Evolutionary conservation across 2,888 invertebrate genomes (phyloP).

Genomic region (Eupithecia pulchellata): DNA sequence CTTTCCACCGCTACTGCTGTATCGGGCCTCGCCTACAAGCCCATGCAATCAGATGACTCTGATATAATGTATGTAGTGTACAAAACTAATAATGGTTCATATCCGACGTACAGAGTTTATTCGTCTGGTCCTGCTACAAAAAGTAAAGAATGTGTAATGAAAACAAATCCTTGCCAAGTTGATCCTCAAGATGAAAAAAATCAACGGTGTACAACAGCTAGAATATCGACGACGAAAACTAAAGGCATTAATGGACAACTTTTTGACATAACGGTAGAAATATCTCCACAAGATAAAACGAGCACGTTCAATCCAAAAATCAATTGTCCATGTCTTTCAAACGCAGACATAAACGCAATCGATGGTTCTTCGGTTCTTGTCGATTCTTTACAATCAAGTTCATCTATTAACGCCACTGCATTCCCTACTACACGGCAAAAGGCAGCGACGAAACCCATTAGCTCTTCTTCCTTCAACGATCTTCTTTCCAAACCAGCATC

Average conservation of each 20-base stretch:
- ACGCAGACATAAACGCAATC: neutral
- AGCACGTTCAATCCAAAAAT: neutral
- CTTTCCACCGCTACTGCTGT: neutral
- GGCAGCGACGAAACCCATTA: neutral
- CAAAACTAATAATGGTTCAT: neutral
- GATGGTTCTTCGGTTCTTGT: neutral
- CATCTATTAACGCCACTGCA: neutral
- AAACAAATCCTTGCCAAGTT: neutral
- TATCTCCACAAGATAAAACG: neutral
- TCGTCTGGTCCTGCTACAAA: neutral
- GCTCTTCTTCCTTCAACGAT: neutral
- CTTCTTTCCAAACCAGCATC: neutral
- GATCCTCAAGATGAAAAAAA: neutral
- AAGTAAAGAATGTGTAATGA: neutral
- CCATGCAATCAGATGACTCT: neutral
- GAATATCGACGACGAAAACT: neutral
- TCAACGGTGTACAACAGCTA: neutral
- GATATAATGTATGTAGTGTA: neutral
- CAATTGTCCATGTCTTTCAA: neutral
- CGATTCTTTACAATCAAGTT: neutral
- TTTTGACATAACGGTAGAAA: neutral
- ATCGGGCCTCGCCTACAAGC: neutral
- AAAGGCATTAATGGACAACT: slow-evolving; percentile 3
- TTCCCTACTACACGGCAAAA: neutral
- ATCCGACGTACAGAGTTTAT: neutral